These are phyloP conservation scores for Nasalis larvatus DNA, from an alignment of 2,113 vertebrate species.

Conservation along the genomic window DNA sequence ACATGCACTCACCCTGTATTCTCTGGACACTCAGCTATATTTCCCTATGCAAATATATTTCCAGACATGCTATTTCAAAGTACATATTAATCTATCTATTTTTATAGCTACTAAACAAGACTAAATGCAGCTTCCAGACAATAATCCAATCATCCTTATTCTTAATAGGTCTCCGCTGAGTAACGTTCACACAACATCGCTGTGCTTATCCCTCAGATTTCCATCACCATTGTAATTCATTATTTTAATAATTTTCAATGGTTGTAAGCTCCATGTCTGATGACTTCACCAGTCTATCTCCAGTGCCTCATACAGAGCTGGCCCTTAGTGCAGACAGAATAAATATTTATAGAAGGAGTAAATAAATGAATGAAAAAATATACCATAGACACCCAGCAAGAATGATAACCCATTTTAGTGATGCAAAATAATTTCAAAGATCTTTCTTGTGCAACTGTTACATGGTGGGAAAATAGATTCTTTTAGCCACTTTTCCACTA, in stretches of 20 bases:
- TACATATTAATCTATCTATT: background rate
- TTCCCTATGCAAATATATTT: background rate
- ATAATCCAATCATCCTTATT: background rate
- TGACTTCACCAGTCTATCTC: background rate
- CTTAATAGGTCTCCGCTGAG: background rate
- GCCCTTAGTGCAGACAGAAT: background rate
- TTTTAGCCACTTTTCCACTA: background rate
- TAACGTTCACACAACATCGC: background rate
- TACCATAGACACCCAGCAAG: background rate
- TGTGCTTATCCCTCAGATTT: background rate
- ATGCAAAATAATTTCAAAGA: background rate
- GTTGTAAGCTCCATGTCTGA: background rate
- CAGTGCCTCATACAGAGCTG: background rate
- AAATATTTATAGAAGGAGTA: background rate
- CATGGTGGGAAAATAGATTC: background rate
- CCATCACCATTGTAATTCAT: background rate
- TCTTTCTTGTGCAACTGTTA: background rate
- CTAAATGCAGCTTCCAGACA: background rate
- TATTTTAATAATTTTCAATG: background rate
- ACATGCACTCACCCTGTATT: background rate
- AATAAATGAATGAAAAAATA: conserved; percentile 18
- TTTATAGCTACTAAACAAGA: background rate
- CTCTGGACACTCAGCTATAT: background rate
- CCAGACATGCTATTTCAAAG: background rate
- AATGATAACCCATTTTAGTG: background rate